phyloP scores from a whole-genome alignment of 2,113 vertebrate genomes.

The Globicephala melas region DNA sequence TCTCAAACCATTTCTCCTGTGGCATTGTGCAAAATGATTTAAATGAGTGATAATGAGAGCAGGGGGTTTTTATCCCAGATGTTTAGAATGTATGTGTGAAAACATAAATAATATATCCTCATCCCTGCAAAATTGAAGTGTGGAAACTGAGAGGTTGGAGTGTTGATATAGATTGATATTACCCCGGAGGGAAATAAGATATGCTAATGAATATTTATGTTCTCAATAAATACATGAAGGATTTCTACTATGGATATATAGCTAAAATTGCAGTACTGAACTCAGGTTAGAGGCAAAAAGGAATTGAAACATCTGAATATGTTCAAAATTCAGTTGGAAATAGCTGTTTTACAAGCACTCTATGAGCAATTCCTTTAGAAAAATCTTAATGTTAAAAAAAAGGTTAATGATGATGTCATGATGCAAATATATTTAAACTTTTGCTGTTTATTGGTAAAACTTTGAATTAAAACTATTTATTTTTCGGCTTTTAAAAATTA shows the following conservation, averaged over 20 bases:
- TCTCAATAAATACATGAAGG: constrained; percentile 70
- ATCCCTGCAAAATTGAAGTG: constrained; percentile 58
- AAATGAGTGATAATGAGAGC: not conserved
- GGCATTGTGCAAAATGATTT: not conserved
- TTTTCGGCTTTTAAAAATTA: not conserved
- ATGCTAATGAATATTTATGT: constrained; percentile 66
- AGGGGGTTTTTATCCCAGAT: constrained; percentile 36
- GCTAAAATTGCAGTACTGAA: constrained; percentile 58
- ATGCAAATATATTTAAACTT: not conserved
- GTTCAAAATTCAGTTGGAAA: not conserved
- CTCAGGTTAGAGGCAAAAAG: constrained; percentile 37
- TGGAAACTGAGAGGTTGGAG: constrained; percentile 56
- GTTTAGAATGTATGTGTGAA: not conserved
- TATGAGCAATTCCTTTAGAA: not conserved
- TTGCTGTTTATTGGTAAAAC: not conserved
- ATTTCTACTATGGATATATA: constrained; percentile 57
- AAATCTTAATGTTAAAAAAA: not conserved
- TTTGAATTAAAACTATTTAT: not conserved
- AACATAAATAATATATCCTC: not conserved
- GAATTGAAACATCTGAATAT: constrained; percentile 34
- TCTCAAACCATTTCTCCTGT: not conserved
- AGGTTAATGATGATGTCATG: not conserved
- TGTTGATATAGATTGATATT: not conserved
- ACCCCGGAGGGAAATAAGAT: constrained; percentile 70
- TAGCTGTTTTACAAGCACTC: not conserved